These are phyloP conservation scores for Caloenas nicobarica DNA, from an alignment of 2,113 vertebrate genomes.

Conservation along the genomic window DNA sequence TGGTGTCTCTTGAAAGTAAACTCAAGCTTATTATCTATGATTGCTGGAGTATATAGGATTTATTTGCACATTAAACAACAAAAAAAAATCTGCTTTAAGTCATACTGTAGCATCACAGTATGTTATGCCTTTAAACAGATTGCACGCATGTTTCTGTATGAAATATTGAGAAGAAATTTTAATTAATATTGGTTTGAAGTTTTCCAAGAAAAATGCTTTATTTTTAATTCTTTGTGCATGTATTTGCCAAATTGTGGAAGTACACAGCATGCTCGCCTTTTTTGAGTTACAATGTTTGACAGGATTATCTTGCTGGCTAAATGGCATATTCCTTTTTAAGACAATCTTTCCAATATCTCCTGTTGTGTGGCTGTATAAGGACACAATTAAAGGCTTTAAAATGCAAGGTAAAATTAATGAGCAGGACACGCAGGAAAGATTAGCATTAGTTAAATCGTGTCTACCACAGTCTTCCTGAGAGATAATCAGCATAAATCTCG, in stretches of 20 bases:
- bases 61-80: background rate
- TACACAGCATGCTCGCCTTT: background rate
- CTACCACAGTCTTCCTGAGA: background rate
- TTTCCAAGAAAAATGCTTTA: background rate
- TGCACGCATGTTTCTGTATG: background rate
- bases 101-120: background rate
- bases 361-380: background rate
- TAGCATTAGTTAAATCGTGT: background rate
- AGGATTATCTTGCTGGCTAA: background rate
- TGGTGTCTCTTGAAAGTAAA: background rate
- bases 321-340: background rate
- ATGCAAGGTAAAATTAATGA: background rate
- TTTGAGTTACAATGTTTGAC: background rate
- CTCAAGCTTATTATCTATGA: background rate
- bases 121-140: background rate
- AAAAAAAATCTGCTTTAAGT: constrained; percentile 2
- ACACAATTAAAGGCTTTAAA: background rate
- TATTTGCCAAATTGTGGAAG: background rate
- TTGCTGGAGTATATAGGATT: background rate
- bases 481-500: background rate
- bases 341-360: background rate
- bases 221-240: background rate
- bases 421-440: background rate
- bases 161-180: background rate
- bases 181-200: background rate